phyloP scores from a whole-genome alignment of 1,140 invertebrate species.

The Micrasema minimum region DNA sequence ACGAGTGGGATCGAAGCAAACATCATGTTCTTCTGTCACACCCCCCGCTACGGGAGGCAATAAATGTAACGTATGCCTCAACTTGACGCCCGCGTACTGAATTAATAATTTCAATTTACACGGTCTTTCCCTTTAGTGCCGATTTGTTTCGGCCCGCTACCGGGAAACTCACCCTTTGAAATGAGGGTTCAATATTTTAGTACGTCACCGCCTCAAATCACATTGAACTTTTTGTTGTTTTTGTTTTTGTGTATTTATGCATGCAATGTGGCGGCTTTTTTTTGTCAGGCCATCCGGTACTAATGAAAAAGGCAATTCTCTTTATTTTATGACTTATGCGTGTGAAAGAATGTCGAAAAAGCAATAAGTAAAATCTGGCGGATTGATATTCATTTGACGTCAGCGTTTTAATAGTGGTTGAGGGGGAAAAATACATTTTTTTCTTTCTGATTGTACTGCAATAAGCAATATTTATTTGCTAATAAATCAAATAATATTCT shows the following conservation, averaged over 20 bases:
- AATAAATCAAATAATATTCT: too few relatives aligned
- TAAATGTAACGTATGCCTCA: slow-evolving; percentile 42
- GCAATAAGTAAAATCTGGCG: too few relatives aligned
- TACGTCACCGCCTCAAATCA: slow-evolving; percentile 33
- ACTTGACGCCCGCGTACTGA: slow-evolving; percentile 44
- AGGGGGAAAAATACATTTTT: too few relatives aligned
- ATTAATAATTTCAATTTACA: slow-evolving; percentile 53
- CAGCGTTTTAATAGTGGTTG: too few relatives aligned
- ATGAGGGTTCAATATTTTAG: slow-evolving; percentile 23
- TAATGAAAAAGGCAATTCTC: slow-evolving; percentile 1
- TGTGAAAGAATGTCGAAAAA: too few relatives aligned
- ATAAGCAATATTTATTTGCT: too few relatives aligned
- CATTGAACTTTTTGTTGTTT: slow-evolving; percentile 30
- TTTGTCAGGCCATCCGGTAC: not conserved
- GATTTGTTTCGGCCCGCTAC: slow-evolving; percentile 46
- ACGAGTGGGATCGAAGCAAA: not conserved
- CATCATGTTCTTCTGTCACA: not conserved
- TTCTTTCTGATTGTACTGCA: too few relatives aligned
- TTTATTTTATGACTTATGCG: not conserved
- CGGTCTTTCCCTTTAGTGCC: slow-evolving; percentile 46
- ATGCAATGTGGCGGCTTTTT: not conserved
- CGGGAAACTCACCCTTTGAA: slow-evolving; percentile 7
- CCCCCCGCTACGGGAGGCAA: slow-evolving; percentile 6
- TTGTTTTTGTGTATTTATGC: not conserved
- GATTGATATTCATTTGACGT: too few relatives aligned